Base-by-base conservation (phyloP, 2,797 vertebrate species). In the Anniella stebbinsi region DNA sequence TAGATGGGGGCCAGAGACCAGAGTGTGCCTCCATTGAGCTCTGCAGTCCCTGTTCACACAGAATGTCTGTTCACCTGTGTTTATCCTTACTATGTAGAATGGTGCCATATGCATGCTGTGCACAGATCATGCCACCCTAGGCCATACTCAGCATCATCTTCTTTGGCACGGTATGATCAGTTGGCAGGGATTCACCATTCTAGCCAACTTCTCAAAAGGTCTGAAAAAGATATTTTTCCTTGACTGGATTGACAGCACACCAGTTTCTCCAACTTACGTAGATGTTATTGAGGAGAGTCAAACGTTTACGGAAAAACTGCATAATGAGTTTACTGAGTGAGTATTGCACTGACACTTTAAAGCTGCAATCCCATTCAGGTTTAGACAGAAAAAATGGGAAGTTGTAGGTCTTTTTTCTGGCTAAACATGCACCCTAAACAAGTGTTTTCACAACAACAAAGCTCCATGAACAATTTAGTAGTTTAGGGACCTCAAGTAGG, bases 191-290 rank as follows among this genome's bases (percentile, higher is more conserved):
- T 87, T 87, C 72, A 92, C 60, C 70, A 23, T 63, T 82, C 33
- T 38, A 92, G 87, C 72, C 15, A 84, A n/a, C 25, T 85, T 90
- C 0, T 36, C 0, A 78, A 91, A 91, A 89, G 87, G 73, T 89
- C 90, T 85, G 88, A 87, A 93, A 92, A 76, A 90, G 75, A 92
- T 88, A 84, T 93, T 95, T 94, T 91, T 94, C 93, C 94, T 97
- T 96, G 89, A 96, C 95, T 91, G 45, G 86, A 92, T 92, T 69
- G 41, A 83, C 85, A 95, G 93, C 41, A 81, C 96, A 85, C 85
- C 95, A 75, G 93, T 93, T 95, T 95, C 94, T 95, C 97, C 95
- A 80, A 93, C 93, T 13, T 97, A 97, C 89, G 91, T 85, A 91
- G 96, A 97, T 76, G 78, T 97, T 94, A 96, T 96, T 93, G 94